These are phyloP conservation scores for Leuciscus idus DNA, from an alignment of 2,113 vertebrate genomes.

Conservation along the genomic window DNA sequence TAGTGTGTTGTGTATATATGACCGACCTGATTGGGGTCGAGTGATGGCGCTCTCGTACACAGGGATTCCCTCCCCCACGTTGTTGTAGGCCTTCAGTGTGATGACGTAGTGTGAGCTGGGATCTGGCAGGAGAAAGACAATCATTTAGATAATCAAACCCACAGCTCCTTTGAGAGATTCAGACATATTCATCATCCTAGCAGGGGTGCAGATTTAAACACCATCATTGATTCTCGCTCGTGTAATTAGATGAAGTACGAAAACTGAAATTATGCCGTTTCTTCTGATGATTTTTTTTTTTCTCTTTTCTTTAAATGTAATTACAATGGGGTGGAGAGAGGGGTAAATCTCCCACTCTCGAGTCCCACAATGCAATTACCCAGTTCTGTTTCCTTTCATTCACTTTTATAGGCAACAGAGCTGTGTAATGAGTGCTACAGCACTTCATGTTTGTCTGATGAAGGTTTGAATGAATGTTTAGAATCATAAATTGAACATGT, in stretches of 20 bases:
- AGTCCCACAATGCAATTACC: background rate
- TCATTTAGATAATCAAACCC: conserved; percentile 65
- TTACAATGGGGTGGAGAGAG: conserved; percentile 38
- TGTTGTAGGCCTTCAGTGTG: conserved; percentile 95
- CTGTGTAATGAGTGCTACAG: background rate
- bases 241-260: conserved; percentile 62
- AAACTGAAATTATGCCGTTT: conserved; percentile 62
- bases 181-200: conserved; percentile 64
- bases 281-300: conserved; percentile 35
- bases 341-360: conserved; percentile 16
- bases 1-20: background rate
- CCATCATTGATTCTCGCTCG: conserved; percentile 59
- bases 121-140: conserved; percentile 74
- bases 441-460: background rate
- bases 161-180: conserved; percentile 61
- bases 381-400: conserved; percentile 23
- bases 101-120: conserved; percentile 98
- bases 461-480: conserved; percentile 1
- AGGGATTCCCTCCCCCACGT: conserved; percentile 94
- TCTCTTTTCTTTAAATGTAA: conserved; percentile 35
- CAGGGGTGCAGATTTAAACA: conserved; percentile 64
- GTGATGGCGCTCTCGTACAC: conserved; percentile 97
- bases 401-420: conserved; percentile 30
- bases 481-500: background rate
- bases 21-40: conserved; percentile 90